These are phyloP conservation scores for Drosophila subquinaria DNA, from an alignment of 2,888 invertebrate species.

Conservation along the genomic window DNA sequence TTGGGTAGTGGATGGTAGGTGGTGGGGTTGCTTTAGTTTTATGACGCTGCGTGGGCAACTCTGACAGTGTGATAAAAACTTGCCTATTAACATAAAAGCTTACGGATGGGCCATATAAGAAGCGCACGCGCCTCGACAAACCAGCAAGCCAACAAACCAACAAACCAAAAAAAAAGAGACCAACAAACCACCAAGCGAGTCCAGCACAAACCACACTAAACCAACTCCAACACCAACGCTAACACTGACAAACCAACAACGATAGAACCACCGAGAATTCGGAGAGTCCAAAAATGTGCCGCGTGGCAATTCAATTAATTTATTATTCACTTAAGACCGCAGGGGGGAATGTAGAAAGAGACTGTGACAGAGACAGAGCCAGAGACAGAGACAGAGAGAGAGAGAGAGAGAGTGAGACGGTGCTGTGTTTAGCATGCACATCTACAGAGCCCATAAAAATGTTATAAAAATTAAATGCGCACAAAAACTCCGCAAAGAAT, in stretches of 20 bases:
- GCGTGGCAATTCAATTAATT: slow-evolving; percentile 79
- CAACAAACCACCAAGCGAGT: background rate
- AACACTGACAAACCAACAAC: background rate
- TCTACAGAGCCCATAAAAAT: slow-evolving; percentile 71
- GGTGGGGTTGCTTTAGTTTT: slow-evolving; percentile 11
- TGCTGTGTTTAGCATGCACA: slow-evolving; percentile 58
- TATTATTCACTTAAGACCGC: slow-evolving; percentile 78
- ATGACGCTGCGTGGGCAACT: slow-evolving; percentile 20
- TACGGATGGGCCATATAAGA: slow-evolving; percentile 41
- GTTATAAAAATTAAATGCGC: slow-evolving; percentile 77
- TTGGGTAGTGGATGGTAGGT: background rate
- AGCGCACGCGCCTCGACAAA: slow-evolving; percentile 23
- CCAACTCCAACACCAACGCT: background rate
- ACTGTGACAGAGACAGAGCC: background rate
- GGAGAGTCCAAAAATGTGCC: slow-evolving; percentile 56
- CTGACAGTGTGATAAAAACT: slow-evolving; percentile 54
- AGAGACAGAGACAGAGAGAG: background rate
- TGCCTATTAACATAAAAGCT: slow-evolving; percentile 72
- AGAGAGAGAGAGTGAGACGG: background rate
- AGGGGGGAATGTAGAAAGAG: background rate
- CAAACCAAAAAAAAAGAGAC: background rate
- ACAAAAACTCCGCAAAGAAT: slow-evolving; percentile 65
- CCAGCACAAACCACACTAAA: slow-evolving; percentile 1
- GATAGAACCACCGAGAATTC: slow-evolving; percentile 3
- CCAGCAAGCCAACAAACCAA: background rate